Base-by-base conservation (phyloP, 2,113 vertebrate species). In the Odocoileus virginianus region DNA sequence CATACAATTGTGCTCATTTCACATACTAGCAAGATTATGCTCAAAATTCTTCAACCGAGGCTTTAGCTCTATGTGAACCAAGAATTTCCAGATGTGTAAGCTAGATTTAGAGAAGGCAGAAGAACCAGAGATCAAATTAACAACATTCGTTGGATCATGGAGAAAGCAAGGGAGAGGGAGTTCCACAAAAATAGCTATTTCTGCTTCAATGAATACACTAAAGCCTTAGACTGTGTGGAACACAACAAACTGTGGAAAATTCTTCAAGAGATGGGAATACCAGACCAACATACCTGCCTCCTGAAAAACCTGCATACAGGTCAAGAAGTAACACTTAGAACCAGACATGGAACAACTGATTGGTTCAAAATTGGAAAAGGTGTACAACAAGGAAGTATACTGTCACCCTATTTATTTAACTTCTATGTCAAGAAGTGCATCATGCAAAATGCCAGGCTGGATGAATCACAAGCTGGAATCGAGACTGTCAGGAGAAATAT, bases 331-430 rank as follows among this genome's bases (percentile, higher is more conserved):
- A 58, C 1, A 74, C 36, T 40, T 43, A 74, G 71, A 71, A 71
- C 19, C 0, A 0, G 19, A 36, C 64, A 23, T 0, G 0, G n/a
- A 71, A 71, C n/a, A 36, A 71, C n/a, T 36, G 17, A 71, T 19
- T 71, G n/a, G n/a, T 36, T 71, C 64, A 36, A 71, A 71, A 71
- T 23, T 71, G 19, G 64, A 71, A 71, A 36, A 71, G n/a, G 19
- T 36, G 19, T 71, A 71, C 7, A 36, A 23, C 64, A 36, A 71
- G n/a, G 64, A n/a, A 71, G 9, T 71, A 71, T 71, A 71, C 11
- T 36, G 17, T 36, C 64, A 36, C n/a, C 64, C 64, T 36, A n/a
- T 36, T 36, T 23, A 71, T 71, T 71, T 71, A 36, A 71, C 64
- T 11, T 71, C 19, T 23, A 23, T 71, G 19, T 19, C 21, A 36